Evolutionary conservation across 1,140 invertebrate species (phyloP).

Genomic region (Potamilus streckersoni): DNA sequence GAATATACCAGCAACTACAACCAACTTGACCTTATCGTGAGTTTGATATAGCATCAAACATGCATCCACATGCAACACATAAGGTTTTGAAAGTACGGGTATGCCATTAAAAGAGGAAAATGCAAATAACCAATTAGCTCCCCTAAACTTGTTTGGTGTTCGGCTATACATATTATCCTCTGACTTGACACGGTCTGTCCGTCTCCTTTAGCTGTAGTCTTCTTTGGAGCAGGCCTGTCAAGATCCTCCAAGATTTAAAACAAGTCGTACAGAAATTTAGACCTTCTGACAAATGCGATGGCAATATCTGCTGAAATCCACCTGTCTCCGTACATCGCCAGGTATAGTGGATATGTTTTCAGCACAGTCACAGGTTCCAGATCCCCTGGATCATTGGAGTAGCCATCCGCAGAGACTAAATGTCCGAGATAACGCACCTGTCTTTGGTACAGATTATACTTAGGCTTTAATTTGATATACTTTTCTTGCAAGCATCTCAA

Average conservation of each 20-base stretch:
- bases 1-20: no score
- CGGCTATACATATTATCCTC: no score
- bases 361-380: neutral
- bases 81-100: no score
- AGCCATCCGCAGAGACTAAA: slow-evolving; percentile 19
- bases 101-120: no score
- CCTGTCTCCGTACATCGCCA: neutral
- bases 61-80: no score
- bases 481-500: slow-evolving; percentile 57
- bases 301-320: slow-evolving; percentile 4
- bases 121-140: no score
- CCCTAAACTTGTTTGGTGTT: no score
- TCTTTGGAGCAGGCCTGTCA: slow-evolving; percentile 31
- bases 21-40: no score
- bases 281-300: slow-evolving; percentile 40
- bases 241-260: slow-evolving; percentile 17
- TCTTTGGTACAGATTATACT: slow-evolving; percentile 20
- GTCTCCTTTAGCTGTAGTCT: neutral
- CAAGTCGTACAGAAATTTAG: slow-evolving; percentile 17
- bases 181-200: no score
- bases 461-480: slow-evolving; percentile 26
- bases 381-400: slow-evolving; percentile 23
- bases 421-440: slow-evolving; percentile 37
- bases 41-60: no score
- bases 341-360: neutral